Evolutionary conservation across 1,140 invertebrate genomes (phyloP), one percentile per base, ranked within the genome.

Genomic region (Papilio dardanus): DNA sequence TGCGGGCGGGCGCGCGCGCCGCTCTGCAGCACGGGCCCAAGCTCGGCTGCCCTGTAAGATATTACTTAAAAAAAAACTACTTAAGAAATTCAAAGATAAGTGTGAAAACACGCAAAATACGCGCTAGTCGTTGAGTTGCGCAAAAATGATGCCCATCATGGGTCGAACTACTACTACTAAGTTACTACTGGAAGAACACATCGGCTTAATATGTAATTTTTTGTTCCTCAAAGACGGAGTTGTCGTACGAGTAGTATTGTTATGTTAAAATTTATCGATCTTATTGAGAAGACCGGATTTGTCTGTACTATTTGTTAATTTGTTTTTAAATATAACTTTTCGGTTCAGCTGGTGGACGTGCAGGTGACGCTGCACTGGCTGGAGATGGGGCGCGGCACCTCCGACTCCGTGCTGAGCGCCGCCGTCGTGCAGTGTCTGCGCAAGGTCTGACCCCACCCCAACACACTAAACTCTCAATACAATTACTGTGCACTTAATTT

Each of bases 281-380:
- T n/a, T n/a, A n/a, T n/a, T n/a, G n/a, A n/a, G n/a, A n/a, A n/a
- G n/a, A n/a, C n/a, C n/a, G n/a, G n/a, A n/a, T n/a, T n/a, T n/a
- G n/a, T 33, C 62, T 50, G 35, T 35, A 4, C 0, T 46, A n/a
- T 46, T 46, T 46, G 16, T 8, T 42, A 42, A 42, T 42, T 14
- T 6, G 40, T 50, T 50, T 31, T 71, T 31, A 7, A 62, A 12
- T 28, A 24, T 37, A 14, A 62, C 50, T 42, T 46, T 46, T 24
- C 16, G 58, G 7, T 73, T 0, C 87, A 96, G 94, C 94, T 99
- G 10, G 94, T 98, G 35, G 95, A 97, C 87, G 95, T 96, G 0
- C 94, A 96, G 76, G 95, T 98, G 7, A 95, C 95, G 67, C 88
- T 99, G 35, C 96, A 98, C 88, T 96, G 95, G 94, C 94, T 98